Base-by-base conservation (phyloP, 2,888 invertebrate species). In the Nomada goodeniana region DNA sequence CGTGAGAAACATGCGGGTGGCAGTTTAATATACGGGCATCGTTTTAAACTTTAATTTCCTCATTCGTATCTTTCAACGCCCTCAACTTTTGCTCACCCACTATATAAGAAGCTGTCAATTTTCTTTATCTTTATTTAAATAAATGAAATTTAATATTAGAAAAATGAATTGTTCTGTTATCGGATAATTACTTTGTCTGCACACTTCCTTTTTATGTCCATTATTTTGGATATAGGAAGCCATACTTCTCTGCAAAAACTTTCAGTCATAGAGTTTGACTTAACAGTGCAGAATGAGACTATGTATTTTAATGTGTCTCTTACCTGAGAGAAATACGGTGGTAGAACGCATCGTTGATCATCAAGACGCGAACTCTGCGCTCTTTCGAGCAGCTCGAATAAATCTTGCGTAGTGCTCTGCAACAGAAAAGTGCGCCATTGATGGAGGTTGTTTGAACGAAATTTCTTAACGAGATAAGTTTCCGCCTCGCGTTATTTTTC, bases 271-370 rank as follows among this genome's bases (percentile, higher is more conserved):
- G 15, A 42, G 65, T 68, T 68, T 60, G 44, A 47, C 36, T 57
- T 15, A 15, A 29, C 18, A n/a, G 47, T 70, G 47, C 18, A 11
- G 15, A 50, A 60, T 5, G 29, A 7, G 47, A 65, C 60, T 4
- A 42, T 20, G 29, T 29, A 44, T 44, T 26, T 44, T 55, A 64
- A 78, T 52, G 20, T 36, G 36, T 44, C 18, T 1, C 95, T 94
- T 94, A 98, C 98, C 97, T 98, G 98, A 94, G 97, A 96, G 94
- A 98, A 98, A 95, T 97, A 98, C 70, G 98, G 96, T 87, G 99
- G 98, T 92, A 99, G 95, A 90, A 98, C 98, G 94, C 99, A 99
- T 95, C 99, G 96, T 95, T 99, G 99, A 95, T 99, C 99, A 94
- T 99, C 98, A 92, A 99, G 95, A 84, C 99, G 96, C 90, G 98